phyloP scores from a whole-genome alignment of 37 sponge, comb jelly and placozoan genomes.

The Theonella swinhoei region DNA sequence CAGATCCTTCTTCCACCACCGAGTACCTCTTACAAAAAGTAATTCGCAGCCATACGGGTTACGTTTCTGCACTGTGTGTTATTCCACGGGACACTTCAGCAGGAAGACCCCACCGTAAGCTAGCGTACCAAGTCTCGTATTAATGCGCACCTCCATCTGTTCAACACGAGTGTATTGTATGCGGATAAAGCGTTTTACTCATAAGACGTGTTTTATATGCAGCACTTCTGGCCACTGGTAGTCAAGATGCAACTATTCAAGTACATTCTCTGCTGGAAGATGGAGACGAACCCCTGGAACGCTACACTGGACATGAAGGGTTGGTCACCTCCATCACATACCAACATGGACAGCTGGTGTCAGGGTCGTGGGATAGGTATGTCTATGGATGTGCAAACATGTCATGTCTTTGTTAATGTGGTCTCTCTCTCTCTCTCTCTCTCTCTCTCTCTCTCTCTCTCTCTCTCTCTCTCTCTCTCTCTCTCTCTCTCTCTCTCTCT shows the following conservation, averaged over 20 bases:
- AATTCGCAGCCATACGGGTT: slow-evolving; percentile 55
- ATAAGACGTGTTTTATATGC: too few species aligned
- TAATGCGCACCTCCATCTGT: neutral
- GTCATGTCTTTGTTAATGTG: neutral
- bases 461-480: too few species aligned
- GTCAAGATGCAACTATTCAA: slow-evolving; percentile 65
- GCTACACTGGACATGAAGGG: slow-evolving; percentile 50
- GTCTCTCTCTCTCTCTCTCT: too few species aligned
- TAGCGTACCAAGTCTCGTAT: neutral
- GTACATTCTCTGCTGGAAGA: slow-evolving; percentile 55
- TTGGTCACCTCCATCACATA: slow-evolving; percentile 54
- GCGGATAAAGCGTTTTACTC: too few species aligned
- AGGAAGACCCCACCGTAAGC: slow-evolving; percentile 9
- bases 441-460: too few species aligned
- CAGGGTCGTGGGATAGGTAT: slow-evolving; percentile 83
- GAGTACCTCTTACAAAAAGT: slow-evolving; percentile 46
- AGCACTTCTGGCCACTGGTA: slow-evolving; percentile 70
- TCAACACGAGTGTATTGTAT: too few species aligned
- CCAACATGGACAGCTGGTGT: slow-evolving; percentile 40
- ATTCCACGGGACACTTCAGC: slow-evolving; percentile 35
- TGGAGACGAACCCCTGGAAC: slow-evolving; percentile 48
- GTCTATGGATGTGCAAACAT: neutral
- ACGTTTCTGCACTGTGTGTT: slow-evolving; percentile 61
- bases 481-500: too few species aligned
- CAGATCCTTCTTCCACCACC: neutral